These are phyloP conservation scores for Diadema setosum DNA, from an alignment of 35 echinoderm and acorn worm genomes.

Conservation along the genomic window DNA sequence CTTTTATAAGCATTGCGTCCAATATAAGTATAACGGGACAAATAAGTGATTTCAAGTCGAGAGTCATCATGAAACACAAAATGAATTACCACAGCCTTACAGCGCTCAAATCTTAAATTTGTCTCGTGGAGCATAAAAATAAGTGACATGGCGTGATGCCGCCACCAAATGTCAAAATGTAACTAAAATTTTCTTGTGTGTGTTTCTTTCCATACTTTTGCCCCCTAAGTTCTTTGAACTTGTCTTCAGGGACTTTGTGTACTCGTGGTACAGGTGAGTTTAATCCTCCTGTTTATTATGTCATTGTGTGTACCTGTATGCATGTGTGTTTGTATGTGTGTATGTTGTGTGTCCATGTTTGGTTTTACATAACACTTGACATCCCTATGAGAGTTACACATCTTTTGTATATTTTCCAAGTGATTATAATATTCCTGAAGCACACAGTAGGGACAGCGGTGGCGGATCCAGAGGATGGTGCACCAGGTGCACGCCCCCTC, in stretches of 20 bases:
- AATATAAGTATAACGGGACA: no score
- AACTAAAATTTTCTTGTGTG: not conserved
- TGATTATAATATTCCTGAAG: no score
- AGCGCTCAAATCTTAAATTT: no score
- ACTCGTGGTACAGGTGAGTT: constrained; percentile 96
- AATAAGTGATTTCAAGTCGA: not conserved
- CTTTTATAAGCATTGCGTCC: no score
- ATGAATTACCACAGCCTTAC: not conserved
- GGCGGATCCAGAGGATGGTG: no score
- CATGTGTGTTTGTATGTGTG: not conserved
- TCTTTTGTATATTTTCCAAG: not conserved
- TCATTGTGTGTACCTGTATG: not conserved
- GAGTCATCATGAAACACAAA: not conserved
- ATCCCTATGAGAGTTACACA: not conserved
- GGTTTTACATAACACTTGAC: not conserved
- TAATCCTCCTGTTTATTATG: not conserved
- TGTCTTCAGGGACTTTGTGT: constrained; percentile 88
- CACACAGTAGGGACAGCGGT: no score
- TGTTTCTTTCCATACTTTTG: no score
- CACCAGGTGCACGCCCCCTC: no score
- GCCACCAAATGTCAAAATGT: no score
- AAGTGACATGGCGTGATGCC: not conserved
- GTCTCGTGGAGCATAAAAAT: not conserved
- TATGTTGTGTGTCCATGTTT: not conserved
- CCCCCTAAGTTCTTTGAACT: constrained; percentile 82